Evolutionary conservation across 2,888 invertebrate species (phyloP).

Genomic region (Rhagium mordax): DNA sequence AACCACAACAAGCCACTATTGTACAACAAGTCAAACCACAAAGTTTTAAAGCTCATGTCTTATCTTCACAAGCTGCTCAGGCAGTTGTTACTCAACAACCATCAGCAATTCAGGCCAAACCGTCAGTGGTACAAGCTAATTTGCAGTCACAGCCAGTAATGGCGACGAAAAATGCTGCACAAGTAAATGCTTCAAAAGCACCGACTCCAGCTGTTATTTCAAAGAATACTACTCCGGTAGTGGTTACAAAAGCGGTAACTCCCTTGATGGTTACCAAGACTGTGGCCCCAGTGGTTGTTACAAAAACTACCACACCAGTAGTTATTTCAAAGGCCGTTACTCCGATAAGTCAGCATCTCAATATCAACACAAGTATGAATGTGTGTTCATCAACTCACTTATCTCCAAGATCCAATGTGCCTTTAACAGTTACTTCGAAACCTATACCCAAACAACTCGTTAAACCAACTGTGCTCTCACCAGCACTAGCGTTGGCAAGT

Average conservation of each 20-base stretch:
- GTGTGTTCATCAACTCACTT: conserved; percentile 59
- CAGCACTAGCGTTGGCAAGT: conserved; percentile 43
- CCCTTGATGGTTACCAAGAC: conserved; percentile 38
- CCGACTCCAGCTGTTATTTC: conserved; percentile 32
- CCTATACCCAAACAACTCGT: conserved; percentile 51
- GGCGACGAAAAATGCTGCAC: conserved; percentile 44
- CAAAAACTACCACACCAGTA: conserved; percentile 36
- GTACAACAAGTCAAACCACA: conserved; percentile 70
- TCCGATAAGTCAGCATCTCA: conserved; percentile 63
- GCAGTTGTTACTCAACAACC: conserved; percentile 60
- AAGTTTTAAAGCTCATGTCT: conserved; percentile 77
- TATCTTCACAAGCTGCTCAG: conserved; percentile 71
- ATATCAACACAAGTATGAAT: conserved; percentile 62
- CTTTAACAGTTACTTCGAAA: conserved; percentile 51
- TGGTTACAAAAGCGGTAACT: conserved; percentile 31
- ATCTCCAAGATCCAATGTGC: conserved; percentile 61
- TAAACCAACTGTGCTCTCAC: conserved; percentile 57
- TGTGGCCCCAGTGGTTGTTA: conserved; percentile 33
- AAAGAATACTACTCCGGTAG: conserved; percentile 25
- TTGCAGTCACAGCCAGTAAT: conserved; percentile 15
- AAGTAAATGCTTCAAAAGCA: conserved; percentile 41
- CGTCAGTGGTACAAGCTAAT: not conserved
- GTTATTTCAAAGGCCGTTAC: conserved; percentile 49
- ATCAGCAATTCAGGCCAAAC: conserved; percentile 37
- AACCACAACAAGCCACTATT: conserved; percentile 51